Evolutionary conservation across 2,888 invertebrate species (phyloP).

Genomic region (Girardia tigrina): DNA sequence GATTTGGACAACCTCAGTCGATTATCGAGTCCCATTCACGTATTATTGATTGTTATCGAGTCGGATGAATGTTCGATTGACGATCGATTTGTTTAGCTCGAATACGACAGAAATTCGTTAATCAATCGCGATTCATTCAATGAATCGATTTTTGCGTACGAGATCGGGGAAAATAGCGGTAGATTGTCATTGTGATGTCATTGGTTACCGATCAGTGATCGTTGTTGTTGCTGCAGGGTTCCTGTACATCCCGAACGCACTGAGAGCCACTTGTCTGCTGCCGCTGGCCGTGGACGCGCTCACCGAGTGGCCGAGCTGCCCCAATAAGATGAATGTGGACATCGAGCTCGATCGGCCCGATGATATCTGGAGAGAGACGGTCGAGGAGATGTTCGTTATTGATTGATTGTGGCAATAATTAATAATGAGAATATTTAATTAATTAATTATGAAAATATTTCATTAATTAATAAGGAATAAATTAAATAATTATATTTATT

Average conservation of each 20-base stretch:
- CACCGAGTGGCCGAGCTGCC: neutral
- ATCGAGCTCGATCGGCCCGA: slow-evolving; percentile 31
- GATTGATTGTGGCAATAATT: no score
- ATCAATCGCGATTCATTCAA: neutral
- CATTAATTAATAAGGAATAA: neutral
- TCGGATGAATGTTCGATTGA: no score
- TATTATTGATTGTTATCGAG: no score
- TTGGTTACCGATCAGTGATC: neutral
- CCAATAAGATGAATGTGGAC: slow-evolving; percentile 33
- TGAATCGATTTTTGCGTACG: neutral
- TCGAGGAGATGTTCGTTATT: slow-evolving; percentile 26
- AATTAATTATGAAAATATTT: neutral
- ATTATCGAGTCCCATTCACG: neutral
- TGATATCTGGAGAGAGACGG: slow-evolving; percentile 24
- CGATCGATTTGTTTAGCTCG: neutral
- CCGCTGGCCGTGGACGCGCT: neutral
- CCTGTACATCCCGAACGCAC: slow-evolving; percentile 26
- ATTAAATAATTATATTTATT: neutral
- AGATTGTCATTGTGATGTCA: no score
- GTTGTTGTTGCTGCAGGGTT: neutral
- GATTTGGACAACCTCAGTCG: neutral
- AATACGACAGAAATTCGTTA: neutral
- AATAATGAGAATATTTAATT: neutral
- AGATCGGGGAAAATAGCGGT: slow-evolving; percentile 13
- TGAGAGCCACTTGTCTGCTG: neutral